These are phyloP conservation scores for Leptopilina clavipes DNA, from an alignment of 1,140 invertebrate genomes.

Conservation along the genomic window DNA sequence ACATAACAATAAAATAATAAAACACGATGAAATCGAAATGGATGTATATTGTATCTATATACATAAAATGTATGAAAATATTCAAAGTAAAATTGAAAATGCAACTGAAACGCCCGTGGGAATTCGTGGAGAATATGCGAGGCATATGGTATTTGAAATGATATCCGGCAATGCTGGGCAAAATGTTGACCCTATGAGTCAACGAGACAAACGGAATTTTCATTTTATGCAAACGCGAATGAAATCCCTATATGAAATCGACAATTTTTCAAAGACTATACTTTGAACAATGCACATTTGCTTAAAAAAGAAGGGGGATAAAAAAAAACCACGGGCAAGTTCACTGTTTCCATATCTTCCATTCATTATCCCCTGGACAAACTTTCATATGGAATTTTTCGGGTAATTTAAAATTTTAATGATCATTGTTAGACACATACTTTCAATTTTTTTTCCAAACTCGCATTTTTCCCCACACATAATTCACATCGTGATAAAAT, in stretches of 20 bases:
- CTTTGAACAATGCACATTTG: constrained; percentile 48
- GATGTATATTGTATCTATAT: neutral
- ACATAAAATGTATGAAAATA: constrained; percentile 47
- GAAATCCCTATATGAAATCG: constrained; percentile 61
- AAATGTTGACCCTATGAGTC: constrained; percentile 50
- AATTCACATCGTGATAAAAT: no score
- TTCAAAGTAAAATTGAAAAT: constrained; percentile 61
- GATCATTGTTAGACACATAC: neutral
- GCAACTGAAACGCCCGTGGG: constrained; percentile 42
- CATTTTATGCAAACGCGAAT: constrained; percentile 63
- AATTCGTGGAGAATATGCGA: constrained; percentile 36
- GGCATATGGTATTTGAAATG: constrained; percentile 41
- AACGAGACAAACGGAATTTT: constrained; percentile 48
- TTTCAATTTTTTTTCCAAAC: neutral
- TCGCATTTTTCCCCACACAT: no score
- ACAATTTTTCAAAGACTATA: constrained; percentile 63
- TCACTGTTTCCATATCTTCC: constrained; percentile 22
- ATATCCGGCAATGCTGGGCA: constrained; percentile 43
- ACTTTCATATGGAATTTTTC: neutral
- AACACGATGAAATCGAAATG: neutral
- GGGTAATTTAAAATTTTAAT: constrained; percentile 12
- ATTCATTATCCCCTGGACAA: neutral
- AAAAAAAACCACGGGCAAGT: constrained; percentile 7
- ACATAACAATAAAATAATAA: neutral
- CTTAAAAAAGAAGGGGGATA: neutral